phyloP scores from a whole-genome alignment of 2,113 vertebrate species.

The Choloepus hoffmanni region DNA sequence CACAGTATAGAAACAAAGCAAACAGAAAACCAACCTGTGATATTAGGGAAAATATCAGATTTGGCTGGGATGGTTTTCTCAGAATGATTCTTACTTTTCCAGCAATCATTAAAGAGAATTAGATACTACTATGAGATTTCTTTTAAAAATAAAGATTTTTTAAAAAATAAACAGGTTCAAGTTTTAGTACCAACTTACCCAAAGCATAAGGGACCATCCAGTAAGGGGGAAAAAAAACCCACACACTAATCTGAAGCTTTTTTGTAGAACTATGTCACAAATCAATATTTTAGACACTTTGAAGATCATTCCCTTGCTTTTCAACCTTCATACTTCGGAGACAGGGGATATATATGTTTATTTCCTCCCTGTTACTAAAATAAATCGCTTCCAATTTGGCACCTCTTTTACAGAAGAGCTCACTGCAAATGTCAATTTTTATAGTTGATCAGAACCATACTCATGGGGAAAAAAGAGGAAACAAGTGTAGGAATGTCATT shows the following conservation, averaged over 20 bases:
- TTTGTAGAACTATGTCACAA: conserved; percentile 66
- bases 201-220: conserved; percentile 36
- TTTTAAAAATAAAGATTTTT: conserved; percentile 16
- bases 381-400: conserved; percentile 58
- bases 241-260: conserved; percentile 4
- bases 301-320: conserved; percentile 65
- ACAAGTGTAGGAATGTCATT: conserved; percentile 23
- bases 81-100: not conserved
- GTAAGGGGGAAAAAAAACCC: too few relatives aligned
- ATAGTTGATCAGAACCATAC: conserved; percentile 58
- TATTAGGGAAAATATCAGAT: not conserved
- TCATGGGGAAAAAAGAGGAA: not conserved
- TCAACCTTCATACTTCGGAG: conserved; percentile 68
- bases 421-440: conserved; percentile 64
- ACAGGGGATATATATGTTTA: conserved; percentile 60
- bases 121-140: not conserved
- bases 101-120: not conserved
- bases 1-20: not conserved
- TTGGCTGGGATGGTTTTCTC: not conserved
- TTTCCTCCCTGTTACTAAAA: conserved; percentile 67
- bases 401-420: conserved; percentile 39
- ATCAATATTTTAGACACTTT: conserved; percentile 74
- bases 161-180: conserved; percentile 33
- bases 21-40: not conserved
- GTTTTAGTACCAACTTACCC: conserved; percentile 30